Conservation (phyloP, 2,888 invertebrate species). For the Aleiodes alternator region DNA sequence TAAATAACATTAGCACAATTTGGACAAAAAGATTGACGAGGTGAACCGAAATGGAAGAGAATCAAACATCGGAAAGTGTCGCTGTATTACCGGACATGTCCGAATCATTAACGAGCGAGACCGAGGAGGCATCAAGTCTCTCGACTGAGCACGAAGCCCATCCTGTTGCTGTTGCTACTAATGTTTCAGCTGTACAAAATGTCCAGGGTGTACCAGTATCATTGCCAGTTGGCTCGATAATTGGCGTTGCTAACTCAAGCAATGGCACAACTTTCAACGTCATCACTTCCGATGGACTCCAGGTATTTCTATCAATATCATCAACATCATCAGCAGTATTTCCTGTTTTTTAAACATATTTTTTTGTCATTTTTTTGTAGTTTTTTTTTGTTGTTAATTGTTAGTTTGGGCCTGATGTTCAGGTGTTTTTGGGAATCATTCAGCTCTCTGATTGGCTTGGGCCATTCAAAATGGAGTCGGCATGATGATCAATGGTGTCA, state of each 20-base stretch:
- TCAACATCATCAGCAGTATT: neutral
- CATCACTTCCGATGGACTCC: conserved; percentile 89
- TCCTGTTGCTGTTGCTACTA: conserved; percentile 62
- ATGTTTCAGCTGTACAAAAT: conserved; percentile 74
- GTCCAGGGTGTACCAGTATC: conserved; percentile 80
- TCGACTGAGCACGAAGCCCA: conserved; percentile 68
- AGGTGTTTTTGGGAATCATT: too few relatives aligned
- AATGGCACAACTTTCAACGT: conserved; percentile 90
- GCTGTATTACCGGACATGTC: conserved; percentile 77
- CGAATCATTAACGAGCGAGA: conserved; percentile 76
- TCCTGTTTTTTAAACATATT: too few relatives aligned
- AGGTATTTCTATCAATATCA: conserved; percentile 69
- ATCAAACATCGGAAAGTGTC: conserved; percentile 76
- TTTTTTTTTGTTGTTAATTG: neutral
- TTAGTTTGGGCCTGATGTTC: neutral
- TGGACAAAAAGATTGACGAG: conserved; percentile 60
- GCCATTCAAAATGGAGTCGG: too few relatives aligned
- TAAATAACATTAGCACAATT: conserved; percentile 48
- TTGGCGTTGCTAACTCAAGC: conserved; percentile 76
- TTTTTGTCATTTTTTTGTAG: neutral
- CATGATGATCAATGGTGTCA: too few relatives aligned
- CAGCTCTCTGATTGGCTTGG: too few relatives aligned
- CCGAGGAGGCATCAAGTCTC: conserved; percentile 73
- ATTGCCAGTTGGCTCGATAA: conserved; percentile 87
- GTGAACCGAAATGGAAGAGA: conserved; percentile 74